Evolutionary conservation across 2,888 invertebrate genomes (phyloP).

Genomic region (Priocnemis perturbator): DNA sequence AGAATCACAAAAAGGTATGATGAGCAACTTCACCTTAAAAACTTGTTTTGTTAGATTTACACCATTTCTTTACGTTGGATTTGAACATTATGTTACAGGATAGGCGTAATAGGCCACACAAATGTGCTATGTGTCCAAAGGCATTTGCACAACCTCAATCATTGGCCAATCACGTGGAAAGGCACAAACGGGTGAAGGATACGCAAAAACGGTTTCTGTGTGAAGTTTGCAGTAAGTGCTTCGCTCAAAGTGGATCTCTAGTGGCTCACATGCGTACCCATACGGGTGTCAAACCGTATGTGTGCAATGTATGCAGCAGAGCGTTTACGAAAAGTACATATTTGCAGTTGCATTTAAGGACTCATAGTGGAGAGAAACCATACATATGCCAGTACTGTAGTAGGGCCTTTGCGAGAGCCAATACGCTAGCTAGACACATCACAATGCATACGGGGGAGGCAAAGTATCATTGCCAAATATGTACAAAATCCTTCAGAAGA

Average conservation of each 20-base stretch:
- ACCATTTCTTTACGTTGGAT: background rate
- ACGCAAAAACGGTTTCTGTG: constrained; percentile 70
- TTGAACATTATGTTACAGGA: constrained; percentile 54
- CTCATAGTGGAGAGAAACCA: constrained; percentile 71
- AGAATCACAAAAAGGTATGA: constrained; percentile 62
- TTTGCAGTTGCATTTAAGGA: constrained; percentile 67
- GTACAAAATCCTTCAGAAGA: constrained; percentile 69
- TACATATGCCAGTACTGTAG: constrained; percentile 72
- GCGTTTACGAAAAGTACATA: constrained; percentile 72
- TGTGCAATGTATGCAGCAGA: constrained; percentile 68
- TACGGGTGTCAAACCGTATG: constrained; percentile 70
- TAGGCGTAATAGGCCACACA: constrained; percentile 64
- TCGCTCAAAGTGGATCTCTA: constrained; percentile 70
- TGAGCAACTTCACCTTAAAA: background rate
- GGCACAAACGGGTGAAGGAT: constrained; percentile 67
- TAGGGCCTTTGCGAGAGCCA: constrained; percentile 69
- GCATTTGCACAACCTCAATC: constrained; percentile 69
- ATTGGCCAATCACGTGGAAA: constrained; percentile 68
- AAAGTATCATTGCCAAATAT: constrained; percentile 71
- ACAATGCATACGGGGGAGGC: constrained; percentile 73
- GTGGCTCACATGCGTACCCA: constrained; percentile 72
- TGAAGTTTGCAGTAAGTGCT: constrained; percentile 71
- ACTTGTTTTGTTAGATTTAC: background rate
- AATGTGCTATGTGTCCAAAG: constrained; percentile 68
- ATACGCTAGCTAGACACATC: constrained; percentile 70